Conservation (phyloP, 2,797 vertebrate species). For the Selene dorsalis region DNA sequence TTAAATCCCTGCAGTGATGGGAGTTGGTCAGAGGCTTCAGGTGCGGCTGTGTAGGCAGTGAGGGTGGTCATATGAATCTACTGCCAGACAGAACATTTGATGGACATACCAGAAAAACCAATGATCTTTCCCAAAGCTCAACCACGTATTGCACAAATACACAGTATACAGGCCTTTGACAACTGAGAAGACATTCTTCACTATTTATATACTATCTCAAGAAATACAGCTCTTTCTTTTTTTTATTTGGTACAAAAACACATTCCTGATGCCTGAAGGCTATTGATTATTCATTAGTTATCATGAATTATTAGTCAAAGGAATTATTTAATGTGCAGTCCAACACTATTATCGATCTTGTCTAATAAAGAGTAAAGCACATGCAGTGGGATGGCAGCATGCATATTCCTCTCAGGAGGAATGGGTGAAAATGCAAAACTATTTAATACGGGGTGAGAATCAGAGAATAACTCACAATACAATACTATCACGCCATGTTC, state of each 20-base stretch:
- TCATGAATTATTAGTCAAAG: slow-evolving; percentile 1
- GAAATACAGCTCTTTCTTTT: neutral
- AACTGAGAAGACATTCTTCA: neutral
- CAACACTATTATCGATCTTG: neutral
- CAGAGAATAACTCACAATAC: too few species aligned
- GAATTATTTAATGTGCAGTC: neutral
- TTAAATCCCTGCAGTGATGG: slow-evolving; percentile 67
- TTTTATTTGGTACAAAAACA: neutral
- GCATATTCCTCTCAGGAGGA: neutral
- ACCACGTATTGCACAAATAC: neutral
- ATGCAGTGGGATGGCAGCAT: neutral
- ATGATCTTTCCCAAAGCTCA: neutral
- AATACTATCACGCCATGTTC: neutral
- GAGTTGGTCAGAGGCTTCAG: slow-evolving; percentile 59
- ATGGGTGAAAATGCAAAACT: neutral
- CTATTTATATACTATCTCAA: neutral
- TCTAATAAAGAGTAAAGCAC: neutral
- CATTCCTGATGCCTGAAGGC: neutral
- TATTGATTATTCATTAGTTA: slow-evolving; percentile 1
- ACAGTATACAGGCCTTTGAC: neutral
- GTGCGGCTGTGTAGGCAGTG: slow-evolving; percentile 33
- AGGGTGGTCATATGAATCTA: slow-evolving; percentile 40
- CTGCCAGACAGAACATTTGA: neutral
- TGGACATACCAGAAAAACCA: neutral
- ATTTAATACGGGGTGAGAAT: neutral